phyloP scores from a whole-genome alignment of 2,888 invertebrate genomes.

The Trimorus sp. region DNA sequence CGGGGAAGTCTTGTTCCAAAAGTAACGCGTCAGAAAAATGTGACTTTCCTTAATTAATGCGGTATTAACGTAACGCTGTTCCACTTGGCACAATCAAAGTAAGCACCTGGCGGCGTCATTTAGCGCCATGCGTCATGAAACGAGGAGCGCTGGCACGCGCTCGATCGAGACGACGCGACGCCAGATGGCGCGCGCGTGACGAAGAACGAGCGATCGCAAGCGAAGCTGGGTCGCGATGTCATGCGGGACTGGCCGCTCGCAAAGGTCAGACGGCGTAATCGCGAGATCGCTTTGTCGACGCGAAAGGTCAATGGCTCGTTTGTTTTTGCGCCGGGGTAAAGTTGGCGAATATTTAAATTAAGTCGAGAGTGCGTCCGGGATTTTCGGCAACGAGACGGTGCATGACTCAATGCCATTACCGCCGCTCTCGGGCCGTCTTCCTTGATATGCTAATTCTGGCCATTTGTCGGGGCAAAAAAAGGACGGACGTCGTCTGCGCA shows the following conservation, averaged over 20 bases:
- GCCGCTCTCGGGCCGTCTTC: constrained; percentile 23
- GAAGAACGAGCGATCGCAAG: constrained; percentile 1
- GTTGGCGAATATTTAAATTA: constrained; percentile 29
- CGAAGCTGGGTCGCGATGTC: constrained; percentile 48
- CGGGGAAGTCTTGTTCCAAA: constrained; percentile 21
- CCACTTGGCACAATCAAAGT: constrained; percentile 47
- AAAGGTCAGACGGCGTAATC: constrained; percentile 55
- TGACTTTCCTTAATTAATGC: constrained; percentile 57
- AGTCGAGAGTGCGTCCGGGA: constrained; percentile 16
- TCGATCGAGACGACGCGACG: constrained; percentile 18
- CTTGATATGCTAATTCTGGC: constrained; percentile 47
- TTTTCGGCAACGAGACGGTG: constrained; percentile 17
- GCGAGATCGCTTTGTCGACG: constrained; percentile 31
- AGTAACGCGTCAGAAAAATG: constrained; percentile 43
- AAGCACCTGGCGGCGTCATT: constrained; percentile 50
- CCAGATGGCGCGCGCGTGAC: constrained; percentile 4
- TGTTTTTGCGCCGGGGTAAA: constrained; percentile 38
- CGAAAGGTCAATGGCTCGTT: constrained; percentile 61
- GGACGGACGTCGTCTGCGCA: constrained; percentile 14
- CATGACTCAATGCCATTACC: constrained; percentile 38
- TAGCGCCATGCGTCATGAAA: constrained; percentile 49
- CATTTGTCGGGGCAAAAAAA: constrained; percentile 34
- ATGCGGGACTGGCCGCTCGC: constrained; percentile 27
- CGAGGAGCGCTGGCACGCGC: constrained; percentile 28
- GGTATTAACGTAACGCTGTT: constrained; percentile 48